Evolutionary conservation across 2,888 invertebrate species (phyloP), one percentile per base, ranked within the genome.

Genomic region (Drosophila helvetica): DNA sequence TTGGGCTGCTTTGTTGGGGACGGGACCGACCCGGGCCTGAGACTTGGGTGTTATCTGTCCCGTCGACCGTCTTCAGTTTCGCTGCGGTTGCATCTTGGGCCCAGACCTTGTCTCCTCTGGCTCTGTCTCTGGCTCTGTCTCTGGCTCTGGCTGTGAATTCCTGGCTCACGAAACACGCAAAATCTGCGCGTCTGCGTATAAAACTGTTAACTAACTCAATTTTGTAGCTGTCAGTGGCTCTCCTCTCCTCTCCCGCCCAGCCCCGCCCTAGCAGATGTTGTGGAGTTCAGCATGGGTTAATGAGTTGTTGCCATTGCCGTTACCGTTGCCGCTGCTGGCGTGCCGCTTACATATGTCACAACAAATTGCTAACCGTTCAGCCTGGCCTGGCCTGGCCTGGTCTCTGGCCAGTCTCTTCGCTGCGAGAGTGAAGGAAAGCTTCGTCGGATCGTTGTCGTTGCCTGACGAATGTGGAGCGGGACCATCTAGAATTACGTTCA

Each of bases 141-240:
- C 12, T 6, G 19, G 46, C 17, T 30, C 25, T 61, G 57, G 47
- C 52, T 66, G 46, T 38, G 80, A 78, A 79, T 79, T 79, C 79
- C 79, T 56, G 56, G 71, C 57, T 22, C 50, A 27, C 60, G 63
- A 82, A 84, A 86, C 88, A 86, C 85, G 85, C 88, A 65, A 90
- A 90, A 90, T 88, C 84, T 88, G 86, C 89, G 88, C 89, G 85
- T 81, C 88, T 86, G 89, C 90, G 89, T 90, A 91, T 91, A 91
- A 91, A 91, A 91, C 91, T 91, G 91, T 91, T 91, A 91, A 91
- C 91, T 91, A 91, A 91, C 91, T 91, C 91, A 91, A 91, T 91
- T 91, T 91, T 90, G 91, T 90, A 89, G 91, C 91, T 91, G 91
- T 91, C 91, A 91, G 86, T 88, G 87, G 79, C 77, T 71, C 65